Evolutionary conservation across 2,797 vertebrate species (phyloP).

Genomic region (Cetoscarus ocellatus): DNA sequence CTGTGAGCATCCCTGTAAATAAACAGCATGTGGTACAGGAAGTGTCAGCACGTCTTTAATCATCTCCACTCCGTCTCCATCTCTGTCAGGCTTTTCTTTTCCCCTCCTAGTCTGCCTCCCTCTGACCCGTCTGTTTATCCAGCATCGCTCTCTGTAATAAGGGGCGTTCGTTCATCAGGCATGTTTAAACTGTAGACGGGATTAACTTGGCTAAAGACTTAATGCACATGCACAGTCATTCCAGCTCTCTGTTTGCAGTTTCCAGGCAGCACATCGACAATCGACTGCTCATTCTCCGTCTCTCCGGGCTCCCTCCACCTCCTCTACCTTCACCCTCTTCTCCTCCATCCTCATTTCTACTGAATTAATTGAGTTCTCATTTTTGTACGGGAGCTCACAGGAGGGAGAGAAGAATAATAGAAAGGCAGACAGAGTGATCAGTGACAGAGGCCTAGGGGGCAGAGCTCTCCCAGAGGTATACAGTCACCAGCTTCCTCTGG

Average conservation of each 20-base stretch:
- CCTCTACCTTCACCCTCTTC: slow-evolving; percentile 46
- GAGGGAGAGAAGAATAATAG: slow-evolving; percentile 61
- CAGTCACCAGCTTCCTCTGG: slow-evolving; percentile 69
- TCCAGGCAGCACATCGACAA: slow-evolving; percentile 74
- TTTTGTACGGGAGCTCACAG: slow-evolving; percentile 78
- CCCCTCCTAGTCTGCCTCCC: slow-evolving; percentile 25
- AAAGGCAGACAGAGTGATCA: slow-evolving; percentile 61
- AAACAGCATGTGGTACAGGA: slow-evolving; percentile 19
- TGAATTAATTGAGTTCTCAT: slow-evolving; percentile 88
- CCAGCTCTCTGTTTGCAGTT: slow-evolving; percentile 74
- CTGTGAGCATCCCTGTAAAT: slow-evolving; percentile 22
- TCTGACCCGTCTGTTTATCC: slow-evolving; percentile 63
- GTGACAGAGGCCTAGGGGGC: slow-evolving; percentile 68
- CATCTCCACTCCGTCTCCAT: slow-evolving; percentile 31
- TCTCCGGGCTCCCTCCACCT: slow-evolving; percentile 51
- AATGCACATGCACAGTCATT: slow-evolving; percentile 68
- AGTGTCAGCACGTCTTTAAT: slow-evolving; percentile 50
- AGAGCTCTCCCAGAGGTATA: slow-evolving; percentile 65
- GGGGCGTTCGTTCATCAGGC: slow-evolving; percentile 59
- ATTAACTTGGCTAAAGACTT: slow-evolving; percentile 78
- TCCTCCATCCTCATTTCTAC: slow-evolving; percentile 80
- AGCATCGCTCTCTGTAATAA: slow-evolving; percentile 59
- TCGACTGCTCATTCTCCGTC: slow-evolving; percentile 57
- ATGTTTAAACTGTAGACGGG: slow-evolving; percentile 77
- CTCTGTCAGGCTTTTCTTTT: slow-evolving; percentile 27